Base-by-base conservation (phyloP, 2,797 vertebrate species). In the Silurus lanzhouensis region DNA sequence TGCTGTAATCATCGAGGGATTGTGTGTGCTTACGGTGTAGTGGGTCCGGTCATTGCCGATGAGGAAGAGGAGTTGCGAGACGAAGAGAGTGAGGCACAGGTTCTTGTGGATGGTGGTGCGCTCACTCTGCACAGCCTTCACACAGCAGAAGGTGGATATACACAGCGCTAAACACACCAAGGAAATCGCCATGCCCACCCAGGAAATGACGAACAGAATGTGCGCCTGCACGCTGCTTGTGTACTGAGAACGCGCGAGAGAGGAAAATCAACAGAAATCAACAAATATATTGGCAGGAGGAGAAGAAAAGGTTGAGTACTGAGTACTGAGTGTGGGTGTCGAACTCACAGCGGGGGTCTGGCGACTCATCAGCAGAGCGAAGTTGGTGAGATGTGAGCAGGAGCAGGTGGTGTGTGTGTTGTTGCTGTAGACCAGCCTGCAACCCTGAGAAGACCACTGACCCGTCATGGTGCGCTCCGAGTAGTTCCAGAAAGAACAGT, bases 401-500 rank as follows among this genome's bases (percentile, higher is more conserved):
- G 97, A 96, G 64, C 97, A 98, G 27, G 96, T 96, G 25, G 97
- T 98, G 91, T 98, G 97, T 8, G 97, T 98, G 93, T 96, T 96
- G 94, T 98, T 98, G 92, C 96, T 96, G 88, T 96, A 94, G 55
- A 97, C 88, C 90, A 97, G 93, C 38, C 96, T 96, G 89, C 97
- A 98, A 90, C 97, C 97, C 91, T 98, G 97, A 0, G 96, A 96
- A 0, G 97, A 97, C 97, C 97, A 98, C 93, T 96, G 96, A 83
- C 97, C 97, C 66, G 93, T 95, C 93, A 97, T 97, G 61, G 96
- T 96, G 2, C 96, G 92, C 90, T 97, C 97, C 0, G 97, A 97
- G 88, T 96, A 95, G 74, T 98, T 98, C 97, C 97, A 98, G 94
- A 98, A 98, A n/a, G 97, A 97, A 90, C 97, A 98, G 94, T 98